Conservation (phyloP, 2,113 vertebrate genomes). For the Cepphus grylle region DNA sequence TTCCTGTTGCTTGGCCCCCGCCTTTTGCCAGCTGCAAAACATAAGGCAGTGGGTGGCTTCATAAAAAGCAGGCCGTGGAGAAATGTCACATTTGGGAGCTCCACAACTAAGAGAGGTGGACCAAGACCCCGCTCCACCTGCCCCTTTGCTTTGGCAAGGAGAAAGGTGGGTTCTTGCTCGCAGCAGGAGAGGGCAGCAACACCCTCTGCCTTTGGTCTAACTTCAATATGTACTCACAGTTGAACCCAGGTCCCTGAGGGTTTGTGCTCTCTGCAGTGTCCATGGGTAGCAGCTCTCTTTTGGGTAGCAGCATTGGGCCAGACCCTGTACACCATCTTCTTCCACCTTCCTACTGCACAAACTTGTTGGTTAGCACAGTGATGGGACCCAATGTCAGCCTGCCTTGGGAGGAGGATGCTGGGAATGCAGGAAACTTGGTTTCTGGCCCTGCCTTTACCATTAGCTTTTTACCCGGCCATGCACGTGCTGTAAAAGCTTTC, state of each 20-base stretch:
- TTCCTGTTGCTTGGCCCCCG: background rate
- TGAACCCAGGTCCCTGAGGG: no score
- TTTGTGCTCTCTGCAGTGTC: background rate
- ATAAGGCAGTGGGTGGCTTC: background rate
- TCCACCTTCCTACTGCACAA: background rate
- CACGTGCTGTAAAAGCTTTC: background rate
- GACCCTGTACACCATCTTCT: background rate
- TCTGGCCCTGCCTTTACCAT: background rate
- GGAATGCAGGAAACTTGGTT: background rate
- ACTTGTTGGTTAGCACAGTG: rapidly evolving
- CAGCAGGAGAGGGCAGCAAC: slow-evolving; percentile 55
- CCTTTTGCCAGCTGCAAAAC: background rate
- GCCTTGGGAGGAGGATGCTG: background rate
- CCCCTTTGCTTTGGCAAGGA: background rate
- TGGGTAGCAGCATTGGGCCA: rapidly evolving
- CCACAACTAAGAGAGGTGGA: background rate
- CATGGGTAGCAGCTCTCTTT: background rate
- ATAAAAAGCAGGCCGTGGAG: background rate
- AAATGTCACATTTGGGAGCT: background rate
- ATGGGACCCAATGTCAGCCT: rapidly evolving
- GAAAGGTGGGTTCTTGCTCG: background rate
- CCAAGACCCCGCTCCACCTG: background rate
- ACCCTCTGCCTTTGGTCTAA: background rate
- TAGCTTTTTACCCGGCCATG: background rate
- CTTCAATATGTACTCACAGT: rapidly evolving